phyloP scores from a whole-genome alignment of 2,888 invertebrate species.

The Coenonympha arcania region DNA sequence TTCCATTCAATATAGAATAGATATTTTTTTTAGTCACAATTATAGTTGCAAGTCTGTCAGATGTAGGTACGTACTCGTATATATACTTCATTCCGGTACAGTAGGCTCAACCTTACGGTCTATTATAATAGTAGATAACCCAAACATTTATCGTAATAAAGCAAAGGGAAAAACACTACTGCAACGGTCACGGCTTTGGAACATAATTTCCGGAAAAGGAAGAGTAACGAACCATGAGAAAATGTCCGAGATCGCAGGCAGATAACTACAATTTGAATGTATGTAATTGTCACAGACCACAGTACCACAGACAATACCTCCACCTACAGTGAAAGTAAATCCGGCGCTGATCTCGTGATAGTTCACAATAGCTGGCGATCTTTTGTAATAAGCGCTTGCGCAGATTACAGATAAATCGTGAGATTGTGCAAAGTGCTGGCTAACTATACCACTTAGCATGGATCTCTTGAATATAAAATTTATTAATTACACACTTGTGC shows the following conservation, averaged over 20 bases:
- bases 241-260: conserved; percentile 14
- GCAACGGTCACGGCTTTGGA: background rate
- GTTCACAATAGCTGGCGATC: conserved; percentile 20
- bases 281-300: conserved; percentile 20
- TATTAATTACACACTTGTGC: background rate
- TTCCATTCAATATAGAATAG: too few species aligned
- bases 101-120: too few species aligned
- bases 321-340: conserved; percentile 41
- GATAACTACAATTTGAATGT: conserved; percentile 11
- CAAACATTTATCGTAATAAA: too few species aligned
- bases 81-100: too few species aligned
- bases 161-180: background rate
- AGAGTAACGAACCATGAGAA: conserved; percentile 17
- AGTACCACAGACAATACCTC: too few species aligned
- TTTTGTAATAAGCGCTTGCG: conserved; percentile 19
- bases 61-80: too few species aligned
- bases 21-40: too few species aligned
- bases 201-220: conserved; percentile 15
- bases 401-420: conserved; percentile 28
- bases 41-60: too few species aligned
- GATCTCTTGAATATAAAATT: conserved; percentile 13
- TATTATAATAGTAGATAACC: too few species aligned
- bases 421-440: conserved; percentile 8
- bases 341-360: conserved; percentile 27
- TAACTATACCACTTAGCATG: conserved; percentile 22